A percentile compares a stretch with the other conserved stretches of the same genome.
phyloP scores from a whole-genome alignment of 2,113 vertebrate genomes.

The Tautogolabrus adspersus region DNA sequence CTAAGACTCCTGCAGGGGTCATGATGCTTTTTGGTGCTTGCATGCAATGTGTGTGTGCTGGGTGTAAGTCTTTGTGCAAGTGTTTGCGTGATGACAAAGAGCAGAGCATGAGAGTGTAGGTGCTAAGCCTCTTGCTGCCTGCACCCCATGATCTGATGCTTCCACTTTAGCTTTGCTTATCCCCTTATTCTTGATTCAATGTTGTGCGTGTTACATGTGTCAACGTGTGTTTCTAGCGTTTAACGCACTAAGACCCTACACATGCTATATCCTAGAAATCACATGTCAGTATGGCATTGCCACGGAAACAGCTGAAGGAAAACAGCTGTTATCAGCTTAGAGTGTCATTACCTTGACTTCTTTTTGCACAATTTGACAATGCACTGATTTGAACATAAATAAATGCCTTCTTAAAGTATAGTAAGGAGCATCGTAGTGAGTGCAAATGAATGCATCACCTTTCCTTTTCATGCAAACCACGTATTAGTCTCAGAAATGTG shows the following conservation, averaged over 20 bases:
- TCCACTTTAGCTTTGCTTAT: conserved; percentile 4
- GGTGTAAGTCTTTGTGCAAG: background rate
- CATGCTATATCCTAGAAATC: conserved; percentile 45
- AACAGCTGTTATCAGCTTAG: conserved; percentile 36
- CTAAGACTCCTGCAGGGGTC: conserved; percentile 3
- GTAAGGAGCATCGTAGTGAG: background rate
- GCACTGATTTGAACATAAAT: background rate
- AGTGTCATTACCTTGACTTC: conserved; percentile 3
- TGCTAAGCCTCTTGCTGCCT: conserved; percentile 14
- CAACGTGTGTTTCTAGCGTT: background rate
- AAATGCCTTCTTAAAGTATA: background rate
- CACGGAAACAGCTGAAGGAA: conserved; percentile 15
- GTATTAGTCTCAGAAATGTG: too few relatives aligned
- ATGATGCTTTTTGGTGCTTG: background rate
- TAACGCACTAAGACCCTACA: conserved; percentile 6
- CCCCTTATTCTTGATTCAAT: background rate
- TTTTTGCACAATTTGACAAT: conserved; percentile 27
- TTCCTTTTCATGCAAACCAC: too few relatives aligned
- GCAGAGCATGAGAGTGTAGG: background rate
- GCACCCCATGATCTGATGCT: conserved; percentile 1
- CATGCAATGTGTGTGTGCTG: background rate
- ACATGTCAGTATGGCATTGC: conserved; percentile 12
- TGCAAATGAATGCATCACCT: too few relatives aligned
- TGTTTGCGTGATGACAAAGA: background rate
- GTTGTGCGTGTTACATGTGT: background rate